phyloP scores from a whole-genome alignment of 2,888 invertebrate genomes.

The Abscondita cerata region DNA sequence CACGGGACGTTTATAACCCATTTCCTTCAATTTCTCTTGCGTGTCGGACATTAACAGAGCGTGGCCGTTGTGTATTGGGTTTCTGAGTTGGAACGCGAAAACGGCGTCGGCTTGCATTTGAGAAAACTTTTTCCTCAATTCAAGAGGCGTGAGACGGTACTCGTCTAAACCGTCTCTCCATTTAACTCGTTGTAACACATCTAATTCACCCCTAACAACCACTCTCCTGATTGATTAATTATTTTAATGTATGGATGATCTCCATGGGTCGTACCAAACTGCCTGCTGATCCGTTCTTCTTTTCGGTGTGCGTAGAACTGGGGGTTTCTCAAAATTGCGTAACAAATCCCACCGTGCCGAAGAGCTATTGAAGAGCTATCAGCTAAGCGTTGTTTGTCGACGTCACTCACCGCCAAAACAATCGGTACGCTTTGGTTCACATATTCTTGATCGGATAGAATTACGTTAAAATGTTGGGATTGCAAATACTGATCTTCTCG shows the following conservation, averaged over 20 bases:
- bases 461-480: slow-evolving; percentile 89
- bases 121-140: slow-evolving; percentile 80
- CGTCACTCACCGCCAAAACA: slow-evolving; percentile 79
- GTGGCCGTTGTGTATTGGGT: slow-evolving; percentile 99
- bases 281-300: slow-evolving; percentile 88
- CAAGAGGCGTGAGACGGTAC: slow-evolving; percentile 93
- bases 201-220: slow-evolving; percentile 92
- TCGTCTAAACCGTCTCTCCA: slow-evolving; percentile 97
- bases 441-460: slow-evolving; percentile 71
- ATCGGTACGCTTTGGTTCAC: slow-evolving; percentile 96
- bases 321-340: slow-evolving; percentile 84
- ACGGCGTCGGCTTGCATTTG: slow-evolving; percentile 92
- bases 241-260: slow-evolving; percentile 94
- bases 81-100: slow-evolving; percentile 95
- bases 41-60: slow-evolving; percentile 97
- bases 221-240: slow-evolving; percentile 92
- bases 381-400: slow-evolving; percentile 76
- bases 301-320: slow-evolving; percentile 96
- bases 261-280: slow-evolving; percentile 88
- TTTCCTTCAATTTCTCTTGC: slow-evolving; percentile 75
- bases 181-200: slow-evolving; percentile 85
- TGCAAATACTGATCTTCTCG: slow-evolving; percentile 90
- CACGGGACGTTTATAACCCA: slow-evolving; percentile 93
- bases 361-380: slow-evolving; percentile 73
- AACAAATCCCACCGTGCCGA: slow-evolving; percentile 66